Conservation (phyloP, 2,113 vertebrate species). For the Spea multiplicata region DNA sequence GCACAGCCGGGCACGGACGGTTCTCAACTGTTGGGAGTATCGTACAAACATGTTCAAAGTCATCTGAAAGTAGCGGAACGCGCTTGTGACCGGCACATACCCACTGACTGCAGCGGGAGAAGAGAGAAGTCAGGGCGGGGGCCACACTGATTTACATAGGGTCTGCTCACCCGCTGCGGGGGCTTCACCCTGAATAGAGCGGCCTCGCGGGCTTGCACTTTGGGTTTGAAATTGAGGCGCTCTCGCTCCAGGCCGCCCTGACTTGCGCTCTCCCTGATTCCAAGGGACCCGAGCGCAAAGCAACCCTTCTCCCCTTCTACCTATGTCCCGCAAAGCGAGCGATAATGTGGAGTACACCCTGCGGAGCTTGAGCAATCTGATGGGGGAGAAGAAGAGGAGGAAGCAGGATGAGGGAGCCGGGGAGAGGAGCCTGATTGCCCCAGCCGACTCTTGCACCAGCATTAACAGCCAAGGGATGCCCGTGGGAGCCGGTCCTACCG, state of each 20-base stretch:
- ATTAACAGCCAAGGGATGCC: constrained; percentile 70
- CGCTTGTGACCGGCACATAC: background rate
- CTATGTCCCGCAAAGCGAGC: constrained; percentile 88
- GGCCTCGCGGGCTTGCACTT: constrained; percentile 11
- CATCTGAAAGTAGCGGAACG: background rate
- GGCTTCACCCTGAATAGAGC: background rate
- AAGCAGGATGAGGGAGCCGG: constrained; percentile 71
- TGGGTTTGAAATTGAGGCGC: background rate
- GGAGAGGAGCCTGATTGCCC: constrained; percentile 82
- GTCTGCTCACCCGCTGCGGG: background rate
- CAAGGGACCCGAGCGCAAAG: background rate
- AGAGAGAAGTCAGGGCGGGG: constrained; percentile 31
- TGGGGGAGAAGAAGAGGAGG: constrained; percentile 84
- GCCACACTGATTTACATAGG: constrained; percentile 5
- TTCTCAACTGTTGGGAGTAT: background rate
- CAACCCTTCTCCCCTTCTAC: constrained; percentile 42
- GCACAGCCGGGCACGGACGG: background rate
- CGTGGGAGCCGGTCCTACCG: constrained; percentile 1
- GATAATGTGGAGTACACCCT: constrained; percentile 89
- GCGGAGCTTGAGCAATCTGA: constrained; percentile 87
- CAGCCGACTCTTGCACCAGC: constrained; percentile 75
- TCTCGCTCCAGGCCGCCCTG: background rate
- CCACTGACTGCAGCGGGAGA: background rate
- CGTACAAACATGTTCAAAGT: constrained; percentile 17
- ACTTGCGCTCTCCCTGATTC: background rate